These are phyloP conservation scores for Ptychadena robeensis DNA, from an alignment of 2,797 vertebrate genomes.

Conservation along the genomic window DNA sequence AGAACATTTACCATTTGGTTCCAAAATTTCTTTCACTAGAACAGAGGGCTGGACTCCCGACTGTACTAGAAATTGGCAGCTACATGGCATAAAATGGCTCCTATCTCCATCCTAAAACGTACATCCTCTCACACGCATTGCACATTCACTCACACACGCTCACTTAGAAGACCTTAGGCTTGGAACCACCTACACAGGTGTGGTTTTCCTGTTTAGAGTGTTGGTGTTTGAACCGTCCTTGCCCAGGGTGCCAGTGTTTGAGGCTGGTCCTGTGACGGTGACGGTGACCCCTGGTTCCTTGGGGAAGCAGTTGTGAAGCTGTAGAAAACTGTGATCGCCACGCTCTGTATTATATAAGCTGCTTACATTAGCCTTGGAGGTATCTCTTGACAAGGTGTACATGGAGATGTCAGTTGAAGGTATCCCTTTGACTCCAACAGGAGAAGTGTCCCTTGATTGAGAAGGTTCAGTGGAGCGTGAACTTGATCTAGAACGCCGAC, in stretches of 20 bases:
- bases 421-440: slow-evolving; percentile 86
- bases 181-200: slow-evolving; percentile 79
- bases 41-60: slow-evolving; percentile 37
- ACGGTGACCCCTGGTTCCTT: slow-evolving; percentile 78
- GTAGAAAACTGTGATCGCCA: slow-evolving; percentile 84
- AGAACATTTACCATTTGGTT: slow-evolving; percentile 45
- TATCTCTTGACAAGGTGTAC: slow-evolving; percentile 87
- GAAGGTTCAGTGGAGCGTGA: slow-evolving; percentile 91
- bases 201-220: slow-evolving; percentile 92
- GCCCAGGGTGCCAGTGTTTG: slow-evolving; percentile 75
- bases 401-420: slow-evolving; percentile 87
- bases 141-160: slow-evolving; percentile 38
- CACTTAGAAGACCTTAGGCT: slow-evolving; percentile 56
- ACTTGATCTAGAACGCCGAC: slow-evolving; percentile 88
- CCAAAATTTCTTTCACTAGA: slow-evolving; percentile 43
- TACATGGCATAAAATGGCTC: slow-evolving; percentile 62
- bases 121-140: slow-evolving; percentile 31
- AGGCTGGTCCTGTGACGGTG: slow-evolving; percentile 79
- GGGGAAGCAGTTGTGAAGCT: slow-evolving; percentile 92
- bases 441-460: slow-evolving; percentile 87
- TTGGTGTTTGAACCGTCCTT: slow-evolving; percentile 89
- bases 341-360: slow-evolving; percentile 82
- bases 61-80: slow-evolving; percentile 56
- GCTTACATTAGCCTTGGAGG: slow-evolving; percentile 87
- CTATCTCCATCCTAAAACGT: slow-evolving; percentile 53